Percentiles rank a stretch among this genome's conserved stretches.
Evolutionary conservation across 2,113 vertebrate species (phyloP).

Genomic region (Crocuta crocuta): DNA sequence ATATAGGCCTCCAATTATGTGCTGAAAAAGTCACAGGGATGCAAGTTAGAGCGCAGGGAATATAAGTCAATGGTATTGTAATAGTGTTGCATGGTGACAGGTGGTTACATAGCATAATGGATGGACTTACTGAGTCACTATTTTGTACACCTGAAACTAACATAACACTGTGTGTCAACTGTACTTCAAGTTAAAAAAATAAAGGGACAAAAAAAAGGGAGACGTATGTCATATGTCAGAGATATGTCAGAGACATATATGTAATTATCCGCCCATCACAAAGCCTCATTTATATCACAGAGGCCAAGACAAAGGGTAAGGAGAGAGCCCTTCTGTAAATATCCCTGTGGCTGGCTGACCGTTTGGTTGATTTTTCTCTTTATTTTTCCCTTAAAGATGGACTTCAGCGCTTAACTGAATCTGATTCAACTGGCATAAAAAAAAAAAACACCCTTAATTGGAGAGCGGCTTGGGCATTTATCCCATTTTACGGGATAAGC

Average conservation of each 20-base stretch:
- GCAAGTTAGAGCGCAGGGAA: not conserved
- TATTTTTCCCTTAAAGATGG: not conserved
- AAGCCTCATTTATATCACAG: not conserved
- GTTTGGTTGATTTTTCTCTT: not conserved
- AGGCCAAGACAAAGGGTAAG: not conserved
- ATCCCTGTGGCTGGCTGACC: not conserved
- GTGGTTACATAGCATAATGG: not conserved
- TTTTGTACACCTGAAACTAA: not conserved
- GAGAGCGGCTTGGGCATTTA: not conserved
- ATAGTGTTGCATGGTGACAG: not conserved
- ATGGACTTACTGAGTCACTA: not conserved
- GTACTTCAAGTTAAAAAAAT: not conserved
- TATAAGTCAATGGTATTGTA: not conserved
- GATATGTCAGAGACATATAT: not conserved
- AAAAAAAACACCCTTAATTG: not conserved
- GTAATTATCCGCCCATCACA: not conserved
- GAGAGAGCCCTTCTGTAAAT: not conserved
- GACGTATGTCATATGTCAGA: not conserved
- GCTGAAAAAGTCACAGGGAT: not conserved
- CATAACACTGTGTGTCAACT: not conserved
- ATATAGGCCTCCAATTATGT: not conserved
- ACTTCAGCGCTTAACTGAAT: not conserved
- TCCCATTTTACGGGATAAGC: not conserved
- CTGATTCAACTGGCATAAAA: not conserved
- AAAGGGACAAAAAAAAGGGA: not conserved